These are phyloP conservation scores for Platypus cylindrus DNA, from an alignment of 2,888 invertebrate species.

Conservation along the genomic window DNA sequence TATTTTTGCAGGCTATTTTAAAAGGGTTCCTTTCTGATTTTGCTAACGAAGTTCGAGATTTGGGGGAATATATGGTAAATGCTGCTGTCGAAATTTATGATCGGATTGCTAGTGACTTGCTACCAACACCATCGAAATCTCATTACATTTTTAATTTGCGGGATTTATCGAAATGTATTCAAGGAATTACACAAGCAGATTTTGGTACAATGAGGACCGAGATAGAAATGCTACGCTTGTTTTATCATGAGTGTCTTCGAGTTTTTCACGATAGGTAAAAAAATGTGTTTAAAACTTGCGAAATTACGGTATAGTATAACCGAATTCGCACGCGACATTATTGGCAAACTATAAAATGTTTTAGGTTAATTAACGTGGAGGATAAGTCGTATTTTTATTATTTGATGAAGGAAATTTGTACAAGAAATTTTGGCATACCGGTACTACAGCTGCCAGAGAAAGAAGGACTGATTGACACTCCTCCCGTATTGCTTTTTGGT, in stretches of 20 bases:
- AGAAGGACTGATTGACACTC: conserved; percentile 40
- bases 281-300: too few relatives aligned
- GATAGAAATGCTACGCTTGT: conserved; percentile 59
- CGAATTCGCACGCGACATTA: too few relatives aligned
- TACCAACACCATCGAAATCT: conserved; percentile 85
- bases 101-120: conserved; percentile 61
- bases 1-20: conserved; percentile 52
- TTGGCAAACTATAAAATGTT: too few relatives aligned
- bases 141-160: conserved; percentile 89
- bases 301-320: too few relatives aligned
- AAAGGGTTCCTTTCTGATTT: conserved; percentile 70
- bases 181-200: conserved; percentile 79
- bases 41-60: conserved; percentile 50
- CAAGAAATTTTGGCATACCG: conserved; percentile 46
- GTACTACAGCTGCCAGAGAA: conserved; percentile 49
- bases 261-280: conserved; percentile 68
- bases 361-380: conserved; percentile 61
- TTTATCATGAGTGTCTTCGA: conserved; percentile 83
- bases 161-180: conserved; percentile 81
- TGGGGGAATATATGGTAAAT: conserved; percentile 61
- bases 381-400: conserved; percentile 72
- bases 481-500: conserved; percentile 59
- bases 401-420: conserved; percentile 55
- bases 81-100: conserved; percentile 77
- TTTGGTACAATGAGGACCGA: conserved; percentile 53